These are phyloP conservation scores for Sycon ciliatum DNA, from an alignment of 37 sponge, comb jelly and placozoan species.

Conservation along the genomic window DNA sequence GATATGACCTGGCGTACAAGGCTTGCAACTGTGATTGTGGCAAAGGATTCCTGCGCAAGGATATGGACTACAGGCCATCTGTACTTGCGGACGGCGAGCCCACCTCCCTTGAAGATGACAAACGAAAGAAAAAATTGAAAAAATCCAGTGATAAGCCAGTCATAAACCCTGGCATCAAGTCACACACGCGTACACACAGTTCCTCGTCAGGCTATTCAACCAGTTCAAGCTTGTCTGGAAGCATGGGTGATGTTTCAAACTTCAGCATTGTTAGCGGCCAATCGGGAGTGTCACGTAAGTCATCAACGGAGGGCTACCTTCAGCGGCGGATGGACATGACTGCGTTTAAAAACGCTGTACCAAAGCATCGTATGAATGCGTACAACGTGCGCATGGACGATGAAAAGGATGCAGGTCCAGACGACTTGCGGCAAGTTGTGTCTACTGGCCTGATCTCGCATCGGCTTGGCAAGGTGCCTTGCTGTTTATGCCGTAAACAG, in stretches of 20 bases:
- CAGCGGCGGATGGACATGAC: no score
- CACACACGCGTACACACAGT: no score
- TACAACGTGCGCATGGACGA: slow-evolving; percentile 95
- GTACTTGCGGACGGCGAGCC: no score
- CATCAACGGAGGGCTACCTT: no score
- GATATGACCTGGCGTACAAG: slow-evolving; percentile 79
- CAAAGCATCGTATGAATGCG: slow-evolving; percentile 58
- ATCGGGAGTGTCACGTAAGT: no score
- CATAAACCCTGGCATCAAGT: no score
- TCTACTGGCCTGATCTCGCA: slow-evolving; percentile 60
- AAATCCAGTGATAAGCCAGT: slow-evolving; percentile 26
- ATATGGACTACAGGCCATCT: slow-evolving; percentile 43
- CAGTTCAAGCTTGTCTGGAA: no score
- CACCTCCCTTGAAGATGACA: slow-evolving; percentile 19
- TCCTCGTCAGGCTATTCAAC: no score
- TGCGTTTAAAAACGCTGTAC: no score
- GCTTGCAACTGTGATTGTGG: slow-evolving; percentile 60
- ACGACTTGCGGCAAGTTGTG: slow-evolving; percentile 72
- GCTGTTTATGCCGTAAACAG: slow-evolving; percentile 56
- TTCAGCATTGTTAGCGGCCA: no score
- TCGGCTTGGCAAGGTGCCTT: slow-evolving; percentile 50
- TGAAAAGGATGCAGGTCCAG: slow-evolving; percentile 74
- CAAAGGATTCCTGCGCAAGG: slow-evolving; percentile 59
- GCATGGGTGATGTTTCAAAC: no score
- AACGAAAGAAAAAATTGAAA: slow-evolving; percentile 31